Percentiles rank a stretch among this genome's conserved stretches.
Evolutionary conservation across 2,797 vertebrate species (phyloP).

Genomic region (Odontamblyopus rebecca): DNA sequence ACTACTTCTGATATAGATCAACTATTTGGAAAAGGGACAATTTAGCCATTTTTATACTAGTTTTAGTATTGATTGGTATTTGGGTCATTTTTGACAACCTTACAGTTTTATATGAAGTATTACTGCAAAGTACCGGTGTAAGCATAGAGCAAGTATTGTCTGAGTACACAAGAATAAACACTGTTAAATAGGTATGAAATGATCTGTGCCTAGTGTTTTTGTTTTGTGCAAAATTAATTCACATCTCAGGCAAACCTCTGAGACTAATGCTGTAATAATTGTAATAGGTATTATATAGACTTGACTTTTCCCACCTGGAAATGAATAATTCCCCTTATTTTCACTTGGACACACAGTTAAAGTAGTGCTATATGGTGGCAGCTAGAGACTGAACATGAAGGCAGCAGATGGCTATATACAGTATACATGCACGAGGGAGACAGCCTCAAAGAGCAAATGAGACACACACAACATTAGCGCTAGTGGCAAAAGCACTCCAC

Average conservation of each 20-base stretch:
- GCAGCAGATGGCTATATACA: slow-evolving; percentile 26
- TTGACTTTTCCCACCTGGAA: slow-evolving; percentile 19
- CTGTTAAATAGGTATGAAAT: too few species aligned
- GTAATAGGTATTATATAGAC: background rate
- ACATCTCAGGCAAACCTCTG: background rate
- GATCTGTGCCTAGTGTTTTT: too few species aligned
- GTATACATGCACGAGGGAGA: slow-evolving; percentile 24
- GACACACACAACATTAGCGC: slow-evolving; percentile 44
- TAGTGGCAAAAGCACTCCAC: slow-evolving; percentile 28
- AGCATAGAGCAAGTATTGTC: too few species aligned
- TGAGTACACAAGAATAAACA: too few species aligned
- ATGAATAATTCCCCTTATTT: slow-evolving; percentile 51
- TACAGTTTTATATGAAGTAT: too few species aligned
- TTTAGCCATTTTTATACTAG: too few species aligned
- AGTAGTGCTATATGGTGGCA: slow-evolving; percentile 27
- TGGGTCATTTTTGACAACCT: too few species aligned
- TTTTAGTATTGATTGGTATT: too few species aligned
- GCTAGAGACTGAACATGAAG: slow-evolving; percentile 22
- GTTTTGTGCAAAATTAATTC: background rate
- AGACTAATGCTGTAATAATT: background rate
- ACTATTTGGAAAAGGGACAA: too few species aligned
- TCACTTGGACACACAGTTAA: slow-evolving; percentile 33
- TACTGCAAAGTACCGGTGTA: too few species aligned
- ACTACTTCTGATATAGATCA: too few species aligned
- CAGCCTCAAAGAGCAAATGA: slow-evolving; percentile 50